Evolutionary conservation across 2,113 vertebrate species (phyloP).

Genomic region (Lutjanus erythropterus): DNA sequence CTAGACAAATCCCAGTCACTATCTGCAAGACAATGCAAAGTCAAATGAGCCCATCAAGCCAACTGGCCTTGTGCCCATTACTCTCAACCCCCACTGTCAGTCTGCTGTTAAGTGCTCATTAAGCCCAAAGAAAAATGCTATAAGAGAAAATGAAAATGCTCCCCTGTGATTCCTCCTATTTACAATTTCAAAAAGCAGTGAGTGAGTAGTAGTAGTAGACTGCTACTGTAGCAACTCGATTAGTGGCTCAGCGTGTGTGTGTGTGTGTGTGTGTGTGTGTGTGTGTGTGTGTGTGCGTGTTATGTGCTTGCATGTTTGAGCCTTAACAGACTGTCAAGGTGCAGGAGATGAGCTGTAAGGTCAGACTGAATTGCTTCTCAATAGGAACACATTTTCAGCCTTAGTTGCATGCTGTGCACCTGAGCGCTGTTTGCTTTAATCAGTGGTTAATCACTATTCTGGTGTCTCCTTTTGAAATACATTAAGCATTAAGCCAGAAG

Average conservation of each 20-base stretch:
- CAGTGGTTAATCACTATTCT: slow-evolving; percentile 26
- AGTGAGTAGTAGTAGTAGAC: slow-evolving; percentile 22
- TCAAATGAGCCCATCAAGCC: slow-evolving; percentile 58
- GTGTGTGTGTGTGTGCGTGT: not conserved
- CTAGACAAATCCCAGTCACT: slow-evolving; percentile 14
- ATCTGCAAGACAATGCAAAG: slow-evolving; percentile 47
- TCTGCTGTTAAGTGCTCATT: slow-evolving; percentile 66
- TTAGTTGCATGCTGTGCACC: slow-evolving; percentile 31
- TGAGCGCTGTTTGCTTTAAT: slow-evolving; percentile 30
- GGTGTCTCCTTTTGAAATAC: not conserved
- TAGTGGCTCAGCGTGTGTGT: slow-evolving; percentile 19
- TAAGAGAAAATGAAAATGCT: slow-evolving; percentile 53
- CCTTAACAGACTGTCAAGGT: slow-evolving; percentile 26
- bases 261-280: slow-evolving; percentile 17
- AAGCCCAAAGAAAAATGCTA: slow-evolving; percentile 59
- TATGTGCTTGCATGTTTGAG: slow-evolving; percentile 13
- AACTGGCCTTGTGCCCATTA: slow-evolving; percentile 62
- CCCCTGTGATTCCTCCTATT: slow-evolving; percentile 41
- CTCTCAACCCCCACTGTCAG: slow-evolving; percentile 51
- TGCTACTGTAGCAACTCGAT: slow-evolving; percentile 46
- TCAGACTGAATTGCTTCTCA: slow-evolving; percentile 31
- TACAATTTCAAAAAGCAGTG: slow-evolving; percentile 51
- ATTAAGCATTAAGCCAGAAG: not conserved
- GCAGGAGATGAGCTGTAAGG: slow-evolving; percentile 20
- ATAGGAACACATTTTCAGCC: slow-evolving; percentile 29